Evolutionary conservation across 30 jellyfish, hydroid and myxozoan species (phyloP).

Genomic region (Rhopilema esculentum): DNA sequence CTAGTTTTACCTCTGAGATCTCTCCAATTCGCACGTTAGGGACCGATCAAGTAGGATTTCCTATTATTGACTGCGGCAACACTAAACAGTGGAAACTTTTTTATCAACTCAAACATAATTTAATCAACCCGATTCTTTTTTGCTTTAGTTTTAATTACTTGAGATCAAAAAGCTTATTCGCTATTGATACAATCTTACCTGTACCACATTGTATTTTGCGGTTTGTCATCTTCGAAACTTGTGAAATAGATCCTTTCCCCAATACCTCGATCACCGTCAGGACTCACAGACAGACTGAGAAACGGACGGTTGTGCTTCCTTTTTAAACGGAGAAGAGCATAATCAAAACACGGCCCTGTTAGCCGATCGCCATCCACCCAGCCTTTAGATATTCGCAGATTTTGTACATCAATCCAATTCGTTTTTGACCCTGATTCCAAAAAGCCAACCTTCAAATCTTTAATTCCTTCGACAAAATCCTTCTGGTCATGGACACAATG

Average conservation of each 20-base stretch:
- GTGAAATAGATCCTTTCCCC: constrained; percentile 97
- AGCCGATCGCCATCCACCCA: constrained; percentile 94
- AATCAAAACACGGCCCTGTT: constrained; percentile 94
- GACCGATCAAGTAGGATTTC: background rate
- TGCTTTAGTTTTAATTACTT: background rate
- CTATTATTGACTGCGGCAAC: background rate
- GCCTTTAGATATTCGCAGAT: constrained; percentile 92
- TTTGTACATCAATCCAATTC: constrained; percentile 83
- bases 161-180: too few species aligned
- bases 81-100: background rate
- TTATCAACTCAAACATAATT: too few species aligned
- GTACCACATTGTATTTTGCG: constrained; percentile 93
- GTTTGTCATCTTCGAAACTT: constrained; percentile 99
- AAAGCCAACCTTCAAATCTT: constrained; percentile 87
- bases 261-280: constrained; percentile 79
- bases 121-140: background rate
- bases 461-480: constrained; percentile 87
- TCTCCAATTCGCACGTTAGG: background rate
- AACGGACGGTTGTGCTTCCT: constrained; percentile 88
- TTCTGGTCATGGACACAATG: constrained; percentile 98
- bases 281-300: constrained; percentile 80
- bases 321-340: constrained; percentile 82
- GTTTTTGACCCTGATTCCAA: constrained; percentile 29
- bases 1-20: background rate
- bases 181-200: constrained; percentile 65